Conservation (phyloP, 2,113 vertebrate species). For the Henicopernis longicauda region DNA sequence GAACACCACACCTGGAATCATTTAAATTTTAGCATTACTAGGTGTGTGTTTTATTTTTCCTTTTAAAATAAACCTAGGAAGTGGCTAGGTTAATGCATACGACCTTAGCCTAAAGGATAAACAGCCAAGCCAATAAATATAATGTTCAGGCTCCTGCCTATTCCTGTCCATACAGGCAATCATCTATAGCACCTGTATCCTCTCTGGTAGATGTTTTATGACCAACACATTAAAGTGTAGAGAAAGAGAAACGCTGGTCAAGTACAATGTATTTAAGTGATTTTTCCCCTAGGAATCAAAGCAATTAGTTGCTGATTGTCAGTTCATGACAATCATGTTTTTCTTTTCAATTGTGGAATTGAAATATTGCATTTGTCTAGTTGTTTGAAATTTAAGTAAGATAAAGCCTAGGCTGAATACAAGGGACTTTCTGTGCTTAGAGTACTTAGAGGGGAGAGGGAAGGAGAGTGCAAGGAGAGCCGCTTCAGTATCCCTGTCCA, state of each 20-base stretch:
- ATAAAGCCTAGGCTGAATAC: background rate
- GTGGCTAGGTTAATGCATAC: background rate
- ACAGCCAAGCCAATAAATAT: conserved; percentile 13
- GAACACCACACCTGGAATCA: conserved; percentile 24
- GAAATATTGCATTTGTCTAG: background rate
- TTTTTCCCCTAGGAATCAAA: background rate
- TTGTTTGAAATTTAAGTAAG: background rate
- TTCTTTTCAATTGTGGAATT: background rate
- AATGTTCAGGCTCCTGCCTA: background rate
- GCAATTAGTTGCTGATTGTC: background rate
- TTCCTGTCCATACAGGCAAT: conserved; percentile 1
- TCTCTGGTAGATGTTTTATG: conserved; percentile 16
- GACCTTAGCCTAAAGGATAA: conserved; percentile 53
- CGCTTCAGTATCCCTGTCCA: background rate
- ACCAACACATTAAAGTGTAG: background rate
- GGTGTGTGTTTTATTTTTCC: conserved; percentile 13
- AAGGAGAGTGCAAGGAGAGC: background rate
- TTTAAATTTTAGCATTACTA: conserved; percentile 23
- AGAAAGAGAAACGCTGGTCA: background rate
- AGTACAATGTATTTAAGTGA: background rate
- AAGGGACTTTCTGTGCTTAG: background rate
- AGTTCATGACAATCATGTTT: background rate
- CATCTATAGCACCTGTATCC: conserved; percentile 6
- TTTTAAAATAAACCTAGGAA: conserved; percentile 46
- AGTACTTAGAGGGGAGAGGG: background rate